Conservation (phyloP, 2,113 vertebrate species). For the Climacteris rufus region DNA sequence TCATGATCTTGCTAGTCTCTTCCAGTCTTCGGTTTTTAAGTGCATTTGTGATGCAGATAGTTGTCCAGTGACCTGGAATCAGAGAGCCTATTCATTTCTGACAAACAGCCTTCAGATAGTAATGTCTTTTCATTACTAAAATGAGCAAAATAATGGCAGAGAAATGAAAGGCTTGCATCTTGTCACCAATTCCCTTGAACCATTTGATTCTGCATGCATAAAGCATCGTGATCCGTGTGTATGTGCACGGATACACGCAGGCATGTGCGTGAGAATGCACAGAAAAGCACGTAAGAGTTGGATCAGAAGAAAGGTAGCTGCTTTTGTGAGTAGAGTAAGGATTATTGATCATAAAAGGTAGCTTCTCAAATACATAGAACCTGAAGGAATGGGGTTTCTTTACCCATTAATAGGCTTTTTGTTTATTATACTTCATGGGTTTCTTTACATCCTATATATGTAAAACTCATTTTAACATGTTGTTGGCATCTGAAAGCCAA, state of each 20-base stretch:
- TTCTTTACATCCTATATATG: not conserved
- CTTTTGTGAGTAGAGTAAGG: not conserved
- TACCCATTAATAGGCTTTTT: not conserved
- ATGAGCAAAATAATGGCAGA: slow-evolving; percentile 23
- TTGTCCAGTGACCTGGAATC: slow-evolving; percentile 38
- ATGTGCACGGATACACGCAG: not conserved
- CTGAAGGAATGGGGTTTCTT: not conserved
- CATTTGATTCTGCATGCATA: not conserved
- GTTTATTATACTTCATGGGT: not conserved
- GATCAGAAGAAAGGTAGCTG: not conserved
- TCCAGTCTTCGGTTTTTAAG: not conserved
- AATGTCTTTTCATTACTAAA: slow-evolving; percentile 24
- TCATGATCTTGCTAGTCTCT: not conserved
- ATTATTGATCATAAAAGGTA: not conserved
- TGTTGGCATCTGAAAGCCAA: not conserved
- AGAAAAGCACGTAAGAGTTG: not conserved
- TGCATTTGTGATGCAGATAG: not conserved
- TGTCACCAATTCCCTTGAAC: not conserved
- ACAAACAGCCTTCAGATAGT: slow-evolving; percentile 44
- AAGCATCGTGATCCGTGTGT: not conserved
- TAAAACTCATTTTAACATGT: not conserved
- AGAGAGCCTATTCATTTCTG: slow-evolving; percentile 41
- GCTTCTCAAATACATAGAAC: not conserved
- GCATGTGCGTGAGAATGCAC: not conserved
- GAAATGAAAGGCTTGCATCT: not conserved